Evolutionary conservation across 2,888 invertebrate genomes (phyloP).

Genomic region (Notodonta dromedarius): DNA sequence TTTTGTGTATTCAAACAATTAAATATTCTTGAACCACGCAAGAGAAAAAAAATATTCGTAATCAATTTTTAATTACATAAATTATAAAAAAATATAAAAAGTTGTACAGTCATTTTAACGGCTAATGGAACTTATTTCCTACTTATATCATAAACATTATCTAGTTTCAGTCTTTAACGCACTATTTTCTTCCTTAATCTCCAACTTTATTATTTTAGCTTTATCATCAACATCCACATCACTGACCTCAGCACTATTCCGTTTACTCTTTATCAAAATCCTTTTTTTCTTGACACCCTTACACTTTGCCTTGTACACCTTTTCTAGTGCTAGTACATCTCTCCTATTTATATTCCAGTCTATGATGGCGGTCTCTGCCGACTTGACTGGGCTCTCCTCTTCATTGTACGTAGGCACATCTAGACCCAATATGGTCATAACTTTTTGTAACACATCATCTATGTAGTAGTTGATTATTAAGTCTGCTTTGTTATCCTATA

Average conservation of each 20-base stretch:
- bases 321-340: constrained; percentile 85
- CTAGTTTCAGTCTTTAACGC: constrained; percentile 27
- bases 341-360: constrained; percentile 90
- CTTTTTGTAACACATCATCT: constrained; percentile 90
- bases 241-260: constrained; percentile 43
- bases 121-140: not conserved
- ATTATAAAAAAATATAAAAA: no score
- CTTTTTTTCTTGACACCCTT: constrained; percentile 78
- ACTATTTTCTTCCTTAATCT: constrained; percentile 49
- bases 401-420: constrained; percentile 89
- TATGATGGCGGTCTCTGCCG: constrained; percentile 69
- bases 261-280: constrained; percentile 63
- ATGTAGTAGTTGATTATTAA: constrained; percentile 95
- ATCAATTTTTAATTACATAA: not conserved
- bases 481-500: constrained; percentile 95
- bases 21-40: no score
- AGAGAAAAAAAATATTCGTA: no score
- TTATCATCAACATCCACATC: constrained; percentile 42
- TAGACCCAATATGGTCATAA: constrained; percentile 89
- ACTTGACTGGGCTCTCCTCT: constrained; percentile 87
- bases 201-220: constrained; percentile 63
- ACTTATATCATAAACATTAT: constrained; percentile 10
- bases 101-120: not conserved
- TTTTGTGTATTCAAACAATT: no score
- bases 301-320: constrained; percentile 79